Conservation (phyloP, 2,113 vertebrate species). For the Mirza zaza region DNA sequence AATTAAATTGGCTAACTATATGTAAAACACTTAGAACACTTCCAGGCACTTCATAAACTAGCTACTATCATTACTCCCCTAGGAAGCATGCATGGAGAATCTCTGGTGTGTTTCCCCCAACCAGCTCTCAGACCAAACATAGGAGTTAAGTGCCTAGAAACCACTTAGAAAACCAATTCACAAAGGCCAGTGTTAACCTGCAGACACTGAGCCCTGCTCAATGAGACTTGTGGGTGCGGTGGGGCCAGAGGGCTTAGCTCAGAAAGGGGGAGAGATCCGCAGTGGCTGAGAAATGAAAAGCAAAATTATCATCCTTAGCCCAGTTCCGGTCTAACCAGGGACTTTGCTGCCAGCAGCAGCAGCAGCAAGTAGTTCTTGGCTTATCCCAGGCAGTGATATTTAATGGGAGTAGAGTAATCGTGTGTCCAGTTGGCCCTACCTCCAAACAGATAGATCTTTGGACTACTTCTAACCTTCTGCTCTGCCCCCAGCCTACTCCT, state of each 20-base stretch:
- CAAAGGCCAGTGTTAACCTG: background rate
- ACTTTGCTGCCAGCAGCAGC: background rate
- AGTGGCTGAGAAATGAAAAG: background rate
- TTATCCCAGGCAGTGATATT: background rate
- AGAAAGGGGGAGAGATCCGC: background rate
- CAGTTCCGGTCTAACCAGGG: background rate
- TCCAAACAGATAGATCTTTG: background rate
- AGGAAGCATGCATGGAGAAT: background rate
- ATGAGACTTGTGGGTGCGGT: background rate
- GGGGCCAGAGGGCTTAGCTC: background rate
- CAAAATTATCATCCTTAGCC: background rate
- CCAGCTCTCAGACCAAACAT: background rate
- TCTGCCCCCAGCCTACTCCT: background rate
- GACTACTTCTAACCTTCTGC: background rate
- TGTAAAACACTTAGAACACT: background rate
- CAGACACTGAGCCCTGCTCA: background rate
- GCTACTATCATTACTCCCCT: background rate
- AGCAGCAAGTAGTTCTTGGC: background rate
- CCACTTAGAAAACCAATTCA: background rate
- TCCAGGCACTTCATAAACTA: background rate
- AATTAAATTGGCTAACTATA: background rate
- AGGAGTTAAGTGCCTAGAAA: background rate
- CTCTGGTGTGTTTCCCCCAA: background rate
- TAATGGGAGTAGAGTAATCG: background rate
- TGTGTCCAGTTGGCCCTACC: background rate